Evolutionary conservation across 2,113 vertebrate species (phyloP).

Genomic region (Geothlypis trichas): DNA sequence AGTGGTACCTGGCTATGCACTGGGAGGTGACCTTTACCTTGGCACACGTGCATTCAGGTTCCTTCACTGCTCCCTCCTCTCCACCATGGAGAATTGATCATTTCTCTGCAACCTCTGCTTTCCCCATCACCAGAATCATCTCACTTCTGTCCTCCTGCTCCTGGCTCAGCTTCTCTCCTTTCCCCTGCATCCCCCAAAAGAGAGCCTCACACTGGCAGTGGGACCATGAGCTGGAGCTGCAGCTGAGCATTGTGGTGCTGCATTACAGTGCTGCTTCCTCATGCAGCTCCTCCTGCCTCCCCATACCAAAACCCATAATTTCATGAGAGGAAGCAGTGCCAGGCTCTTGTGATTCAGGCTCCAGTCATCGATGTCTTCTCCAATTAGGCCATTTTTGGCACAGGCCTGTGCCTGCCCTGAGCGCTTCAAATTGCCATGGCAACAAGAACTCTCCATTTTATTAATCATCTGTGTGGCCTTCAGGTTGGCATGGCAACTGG

Average conservation of each 20-base stretch:
- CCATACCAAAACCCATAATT: not conserved
- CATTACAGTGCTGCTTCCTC: not conserved
- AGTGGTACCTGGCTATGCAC: not conserved
- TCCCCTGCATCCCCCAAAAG: not conserved
- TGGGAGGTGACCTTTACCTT: not conserved
- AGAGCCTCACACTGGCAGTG: not conserved
- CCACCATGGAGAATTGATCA: not conserved
- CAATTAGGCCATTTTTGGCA: constrained; percentile 31
- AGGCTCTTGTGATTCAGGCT: constrained; percentile 8
- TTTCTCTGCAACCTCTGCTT: not conserved
- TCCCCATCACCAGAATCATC: not conserved
- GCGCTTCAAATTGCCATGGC: constrained; percentile 58
- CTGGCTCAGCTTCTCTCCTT: not conserved
- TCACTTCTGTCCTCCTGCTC: not conserved
- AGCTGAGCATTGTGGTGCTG: not conserved
- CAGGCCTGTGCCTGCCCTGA: constrained; percentile 33
- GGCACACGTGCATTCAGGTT: not conserved
- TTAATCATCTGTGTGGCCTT: constrained; percentile 70
- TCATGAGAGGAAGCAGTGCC: not conserved
- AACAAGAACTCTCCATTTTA: constrained; percentile 66
- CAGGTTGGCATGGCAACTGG: constrained; percentile 66
- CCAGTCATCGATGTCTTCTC: constrained; percentile 18
- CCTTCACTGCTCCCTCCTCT: not conserved
- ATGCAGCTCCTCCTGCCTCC: not conserved
- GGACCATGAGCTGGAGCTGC: not conserved